A percentile compares a stretch with the other conserved stretches of the same genome.
Evolutionary conservation across 2,797 vertebrate species (phyloP).

Genomic region (Cottoperca gobio): DNA sequence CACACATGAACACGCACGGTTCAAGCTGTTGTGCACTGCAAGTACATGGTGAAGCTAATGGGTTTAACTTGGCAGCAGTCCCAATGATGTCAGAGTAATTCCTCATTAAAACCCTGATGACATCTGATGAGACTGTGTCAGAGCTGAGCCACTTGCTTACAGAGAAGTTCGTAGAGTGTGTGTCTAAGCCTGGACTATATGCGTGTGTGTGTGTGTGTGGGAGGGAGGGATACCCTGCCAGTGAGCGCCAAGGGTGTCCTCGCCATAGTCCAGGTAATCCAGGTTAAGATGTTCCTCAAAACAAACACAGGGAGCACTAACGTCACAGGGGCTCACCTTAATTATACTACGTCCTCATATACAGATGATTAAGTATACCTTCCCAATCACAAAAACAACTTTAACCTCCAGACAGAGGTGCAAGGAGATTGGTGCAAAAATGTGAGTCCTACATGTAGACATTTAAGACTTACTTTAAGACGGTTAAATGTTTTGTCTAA

Average conservation of each 20-base stretch:
- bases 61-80: slow-evolving; percentile 78
- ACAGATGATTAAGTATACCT: slow-evolving; percentile 32
- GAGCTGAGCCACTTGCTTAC: slow-evolving; percentile 49
- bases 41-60: slow-evolving; percentile 79
- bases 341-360: slow-evolving; percentile 18
- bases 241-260: slow-evolving; percentile 38
- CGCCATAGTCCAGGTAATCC: slow-evolving; percentile 59
- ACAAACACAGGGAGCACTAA: slow-evolving; percentile 39
- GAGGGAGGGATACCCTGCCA: slow-evolving; percentile 55
- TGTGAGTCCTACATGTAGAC: neutral
- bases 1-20: slow-evolving; percentile 46
- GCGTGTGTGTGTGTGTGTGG: slow-evolving; percentile 8
- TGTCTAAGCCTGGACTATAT: slow-evolving; percentile 4
- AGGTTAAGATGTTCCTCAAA: slow-evolving; percentile 67
- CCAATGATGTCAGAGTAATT: slow-evolving; percentile 83
- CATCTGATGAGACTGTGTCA: slow-evolving; percentile 64
- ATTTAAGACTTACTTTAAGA: too few relatives aligned
- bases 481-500: too few relatives aligned
- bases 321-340: slow-evolving; percentile 32
- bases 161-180: slow-evolving; percentile 3
- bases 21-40: slow-evolving; percentile 44
- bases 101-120: slow-evolving; percentile 78
- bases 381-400: slow-evolving; percentile 24
- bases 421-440: neutral
- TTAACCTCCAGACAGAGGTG: slow-evolving; percentile 6